A percentile compares a stretch with the other conserved stretches of the same genome.
Evolutionary conservation across 1,140 invertebrate genomes (phyloP).

Genomic region (Cyclina sinensis): DNA sequence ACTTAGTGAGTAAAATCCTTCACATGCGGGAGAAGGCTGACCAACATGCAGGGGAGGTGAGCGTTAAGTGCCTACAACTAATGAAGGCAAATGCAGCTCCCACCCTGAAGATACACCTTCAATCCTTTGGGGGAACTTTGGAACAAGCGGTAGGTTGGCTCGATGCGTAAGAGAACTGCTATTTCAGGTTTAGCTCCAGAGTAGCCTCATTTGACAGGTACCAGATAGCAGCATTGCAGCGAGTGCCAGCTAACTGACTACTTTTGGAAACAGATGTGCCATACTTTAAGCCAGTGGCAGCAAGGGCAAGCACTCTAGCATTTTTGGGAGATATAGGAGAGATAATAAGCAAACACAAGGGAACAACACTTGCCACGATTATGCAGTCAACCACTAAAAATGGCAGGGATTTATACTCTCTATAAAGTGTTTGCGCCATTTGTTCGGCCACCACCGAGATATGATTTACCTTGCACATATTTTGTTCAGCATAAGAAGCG

Average conservation of each 20-base stretch:
- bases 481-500: too few relatives aligned
- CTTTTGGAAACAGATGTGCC: constrained; percentile 34
- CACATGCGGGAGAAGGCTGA: too few relatives aligned
- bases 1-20: too few relatives aligned
- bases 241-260: constrained; percentile 12
- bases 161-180: background rate
- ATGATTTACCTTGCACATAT: too few relatives aligned
- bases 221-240: constrained; percentile 7
- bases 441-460: too few relatives aligned
- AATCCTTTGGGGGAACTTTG: constrained; percentile 34
- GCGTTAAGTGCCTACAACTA: constrained; percentile 9
- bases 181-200: background rate
- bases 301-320: too few relatives aligned
- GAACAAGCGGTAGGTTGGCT: constrained; percentile 20
- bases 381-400: constrained; percentile 1
- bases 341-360: background rate
- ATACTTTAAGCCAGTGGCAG: constrained; percentile 28
- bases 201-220: constrained; percentile 10
- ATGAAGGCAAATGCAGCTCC: constrained; percentile 35
- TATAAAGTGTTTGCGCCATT: too few relatives aligned
- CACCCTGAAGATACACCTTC: constrained; percentile 35
- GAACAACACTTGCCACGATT: background rate
- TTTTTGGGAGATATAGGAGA: constrained; percentile 20
- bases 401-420: background rate
- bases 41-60: constrained; percentile 32